phyloP scores from a whole-genome alignment of 2,888 invertebrate genomes.

The Catocala sponsa region DNA sequence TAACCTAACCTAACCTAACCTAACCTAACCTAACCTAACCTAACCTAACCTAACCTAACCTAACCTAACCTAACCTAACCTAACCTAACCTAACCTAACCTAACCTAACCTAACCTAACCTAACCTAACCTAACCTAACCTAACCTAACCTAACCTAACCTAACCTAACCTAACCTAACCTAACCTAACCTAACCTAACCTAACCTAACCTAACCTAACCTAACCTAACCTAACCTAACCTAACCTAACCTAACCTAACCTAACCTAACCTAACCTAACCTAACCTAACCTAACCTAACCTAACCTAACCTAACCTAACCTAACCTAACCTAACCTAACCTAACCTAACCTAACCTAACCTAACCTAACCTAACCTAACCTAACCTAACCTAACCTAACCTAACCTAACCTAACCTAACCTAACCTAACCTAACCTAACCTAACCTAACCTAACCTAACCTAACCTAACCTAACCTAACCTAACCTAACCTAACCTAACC shows the following conservation, averaged over 20 bases:
- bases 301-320: conserved; percentile 27
- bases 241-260: conserved; percentile 30
- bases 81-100: conserved; percentile 7
- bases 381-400: conserved; percentile 21
- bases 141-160: conserved; percentile 32
- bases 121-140: conserved; percentile 30
- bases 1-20: conserved; percentile 25
- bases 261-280: conserved; percentile 30
- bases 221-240: conserved; percentile 23
- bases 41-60: conserved; percentile 28
- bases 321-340: conserved; percentile 23
- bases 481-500: conserved; percentile 26
- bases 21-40: conserved; percentile 26
- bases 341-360: conserved; percentile 23
- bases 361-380: conserved; percentile 23
- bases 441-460: conserved; percentile 25
- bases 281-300: conserved; percentile 30
- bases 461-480: conserved; percentile 24
- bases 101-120: conserved; percentile 20
- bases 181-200: conserved; percentile 23
- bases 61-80: conserved; percentile 16
- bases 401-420: conserved; percentile 26
- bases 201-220: conserved; percentile 25
- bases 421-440: conserved; percentile 27
- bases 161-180: conserved; percentile 31